phyloP scores from a whole-genome alignment of 1,140 invertebrate genomes.

The Hirudo medicinalis region DNA sequence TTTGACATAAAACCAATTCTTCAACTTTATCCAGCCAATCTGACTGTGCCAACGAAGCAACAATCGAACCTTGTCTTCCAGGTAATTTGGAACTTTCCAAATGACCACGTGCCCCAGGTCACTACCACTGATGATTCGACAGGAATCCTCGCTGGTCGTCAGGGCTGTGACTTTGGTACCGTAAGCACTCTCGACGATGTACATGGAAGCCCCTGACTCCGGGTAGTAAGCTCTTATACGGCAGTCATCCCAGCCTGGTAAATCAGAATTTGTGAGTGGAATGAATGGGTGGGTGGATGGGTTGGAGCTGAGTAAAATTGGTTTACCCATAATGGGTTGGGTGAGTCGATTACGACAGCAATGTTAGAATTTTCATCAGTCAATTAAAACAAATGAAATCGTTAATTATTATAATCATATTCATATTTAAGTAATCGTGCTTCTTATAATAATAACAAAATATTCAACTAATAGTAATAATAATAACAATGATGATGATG shows the following conservation, averaged over 20 bases:
- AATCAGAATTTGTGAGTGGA: too few relatives aligned
- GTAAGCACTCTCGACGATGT: slow-evolving; percentile 68
- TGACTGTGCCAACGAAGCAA: neutral
- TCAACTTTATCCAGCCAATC: neutral
- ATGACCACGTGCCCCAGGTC: slow-evolving; percentile 18
- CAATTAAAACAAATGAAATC: too few relatives aligned
- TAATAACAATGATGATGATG: neutral
- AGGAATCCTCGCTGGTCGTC: slow-evolving; percentile 55
- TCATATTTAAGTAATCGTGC: too few relatives aligned
- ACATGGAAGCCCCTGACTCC: slow-evolving; percentile 62
- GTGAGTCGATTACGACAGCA: too few relatives aligned
- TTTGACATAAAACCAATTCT: too few relatives aligned
- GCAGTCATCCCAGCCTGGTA: slow-evolving; percentile 61
- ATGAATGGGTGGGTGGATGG: too few relatives aligned
- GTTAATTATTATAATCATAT: too few relatives aligned
- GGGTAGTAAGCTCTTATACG: slow-evolving; percentile 62
- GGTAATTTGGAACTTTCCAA: slow-evolving; percentile 17
- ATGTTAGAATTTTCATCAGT: too few relatives aligned
- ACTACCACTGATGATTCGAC: slow-evolving; percentile 52
- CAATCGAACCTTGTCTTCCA: neutral
- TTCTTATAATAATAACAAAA: neutral
- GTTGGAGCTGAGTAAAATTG: too few relatives aligned
- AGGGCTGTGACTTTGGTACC: slow-evolving; percentile 65
- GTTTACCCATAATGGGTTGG: too few relatives aligned
- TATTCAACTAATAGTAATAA: neutral